Evolutionary conservation across 2,113 vertebrate species (phyloP).

Genomic region (Scolopax mira): DNA sequence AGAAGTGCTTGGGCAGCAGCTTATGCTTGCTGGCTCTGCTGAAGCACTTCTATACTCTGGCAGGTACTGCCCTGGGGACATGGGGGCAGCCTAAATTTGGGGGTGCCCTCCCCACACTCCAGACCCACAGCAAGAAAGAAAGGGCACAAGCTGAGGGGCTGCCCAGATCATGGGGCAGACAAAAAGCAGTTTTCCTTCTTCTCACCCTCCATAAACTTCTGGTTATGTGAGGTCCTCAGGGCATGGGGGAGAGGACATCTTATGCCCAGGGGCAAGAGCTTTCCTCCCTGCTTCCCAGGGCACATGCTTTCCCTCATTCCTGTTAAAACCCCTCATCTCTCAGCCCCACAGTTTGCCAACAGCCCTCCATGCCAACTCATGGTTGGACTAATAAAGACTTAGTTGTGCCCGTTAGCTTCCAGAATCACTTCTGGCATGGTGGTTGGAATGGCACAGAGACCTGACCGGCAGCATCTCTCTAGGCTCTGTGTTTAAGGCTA

Average conservation of each 20-base stretch:
- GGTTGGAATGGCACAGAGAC: background rate
- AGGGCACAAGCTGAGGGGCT: background rate
- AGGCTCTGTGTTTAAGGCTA: background rate
- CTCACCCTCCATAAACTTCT: background rate
- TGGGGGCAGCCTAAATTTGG: background rate
- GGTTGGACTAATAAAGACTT: background rate
- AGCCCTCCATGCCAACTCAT: background rate
- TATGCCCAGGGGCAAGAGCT: background rate
- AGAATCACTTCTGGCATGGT: background rate
- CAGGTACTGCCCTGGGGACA: background rate
- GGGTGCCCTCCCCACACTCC: background rate
- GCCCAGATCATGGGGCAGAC: background rate
- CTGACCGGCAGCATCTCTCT: background rate
- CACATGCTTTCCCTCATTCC: background rate
- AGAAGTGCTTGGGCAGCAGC: background rate
- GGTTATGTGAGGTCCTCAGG: background rate
- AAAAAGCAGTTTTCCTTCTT: background rate
- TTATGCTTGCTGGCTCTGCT: accelerated
- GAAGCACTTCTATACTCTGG: background rate
- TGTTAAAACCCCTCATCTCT: background rate
- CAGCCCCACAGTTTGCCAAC: accelerated
- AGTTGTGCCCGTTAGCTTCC: background rate
- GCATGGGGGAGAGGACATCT: background rate
- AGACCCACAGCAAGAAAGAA: background rate
- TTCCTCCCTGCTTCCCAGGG: background rate